Percentiles rank a stretch among this genome's conserved stretches.
phyloP scores from a whole-genome alignment of 2,113 vertebrate species.

The Eptesicus fuscus region DNA sequence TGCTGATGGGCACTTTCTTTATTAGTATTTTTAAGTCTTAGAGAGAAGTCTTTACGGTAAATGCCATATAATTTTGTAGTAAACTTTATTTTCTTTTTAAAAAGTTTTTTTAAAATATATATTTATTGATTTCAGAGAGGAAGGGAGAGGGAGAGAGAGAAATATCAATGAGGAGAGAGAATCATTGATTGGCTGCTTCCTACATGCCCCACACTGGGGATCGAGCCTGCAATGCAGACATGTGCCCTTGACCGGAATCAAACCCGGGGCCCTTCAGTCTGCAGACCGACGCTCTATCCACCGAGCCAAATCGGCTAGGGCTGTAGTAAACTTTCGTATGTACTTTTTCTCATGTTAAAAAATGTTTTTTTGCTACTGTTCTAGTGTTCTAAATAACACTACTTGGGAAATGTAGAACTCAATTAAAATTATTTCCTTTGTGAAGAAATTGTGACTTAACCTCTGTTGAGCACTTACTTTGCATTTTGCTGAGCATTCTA shows the following conservation, averaged over 20 bases:
- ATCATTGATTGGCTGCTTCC: too few species aligned
- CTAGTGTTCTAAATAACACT: not conserved
- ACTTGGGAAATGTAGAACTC: not conserved
- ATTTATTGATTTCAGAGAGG: too few species aligned
- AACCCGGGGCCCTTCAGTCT: too few species aligned
- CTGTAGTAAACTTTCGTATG: not conserved
- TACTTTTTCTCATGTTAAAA: not conserved
- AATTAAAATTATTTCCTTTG: not conserved
- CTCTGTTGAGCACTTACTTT: not conserved
- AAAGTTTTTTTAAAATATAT: not conserved
- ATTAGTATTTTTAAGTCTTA: not conserved
- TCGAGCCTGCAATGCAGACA: too few species aligned
- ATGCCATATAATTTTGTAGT: not conserved
- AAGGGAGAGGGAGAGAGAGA: too few species aligned
- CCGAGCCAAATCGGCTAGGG: too few species aligned
- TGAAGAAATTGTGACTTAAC: not conserved
- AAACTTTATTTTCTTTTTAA: not conserved
- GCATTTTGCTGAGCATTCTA: not conserved
- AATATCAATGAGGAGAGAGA: too few species aligned
- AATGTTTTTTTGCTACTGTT: not conserved
- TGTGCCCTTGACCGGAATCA: too few species aligned
- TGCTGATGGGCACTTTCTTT: not conserved
- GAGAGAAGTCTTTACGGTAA: not conserved
- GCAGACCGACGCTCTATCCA: too few species aligned
- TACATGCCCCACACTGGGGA: too few species aligned